A percentile compares a stretch with the other conserved stretches of the same genome.
Conservation (phyloP, 2,888 invertebrate genomes). For the Acrocera orbiculus region DNA sequence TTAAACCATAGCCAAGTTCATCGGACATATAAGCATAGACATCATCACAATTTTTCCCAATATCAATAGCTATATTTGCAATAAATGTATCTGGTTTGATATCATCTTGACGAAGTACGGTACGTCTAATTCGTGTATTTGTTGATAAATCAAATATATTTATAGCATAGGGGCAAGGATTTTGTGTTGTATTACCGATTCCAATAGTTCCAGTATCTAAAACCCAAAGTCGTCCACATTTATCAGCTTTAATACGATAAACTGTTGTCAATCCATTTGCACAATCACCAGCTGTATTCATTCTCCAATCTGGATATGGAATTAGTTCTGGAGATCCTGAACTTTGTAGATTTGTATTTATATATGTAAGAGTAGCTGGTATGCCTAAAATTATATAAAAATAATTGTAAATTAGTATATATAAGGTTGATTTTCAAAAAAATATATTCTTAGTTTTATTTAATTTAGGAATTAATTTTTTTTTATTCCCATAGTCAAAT, state of each 20-base stretch:
- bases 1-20: conserved; percentile 64
- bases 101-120: conserved; percentile 51
- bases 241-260: conserved; percentile 61
- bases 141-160: conserved; percentile 62
- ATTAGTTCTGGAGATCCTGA: conserved; percentile 56
- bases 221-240: conserved; percentile 67
- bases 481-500: too few species aligned
- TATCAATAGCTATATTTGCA: conserved; percentile 70
- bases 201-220: conserved; percentile 69
- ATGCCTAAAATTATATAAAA: conserved; percentile 38
- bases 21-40: conserved; percentile 66
- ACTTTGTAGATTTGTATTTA: conserved; percentile 45
- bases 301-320: conserved; percentile 60
- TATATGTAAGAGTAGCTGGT: conserved; percentile 65
- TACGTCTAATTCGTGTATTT: conserved; percentile 48
- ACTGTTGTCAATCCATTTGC: conserved; percentile 56
- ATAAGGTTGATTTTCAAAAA: too few species aligned
- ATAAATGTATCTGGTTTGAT: conserved; percentile 63
- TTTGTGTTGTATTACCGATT: conserved; percentile 55
- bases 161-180: conserved; percentile 62
- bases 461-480: too few species aligned
- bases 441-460: too few species aligned
- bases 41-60: conserved; percentile 56
- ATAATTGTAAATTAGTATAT: neutral
- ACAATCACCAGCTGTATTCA: conserved; percentile 60